Evolutionary conservation across 2,797 vertebrate genomes (phyloP), one percentile per base, ranked within the genome.

Genomic region (Anguilla anguilla): DNA sequence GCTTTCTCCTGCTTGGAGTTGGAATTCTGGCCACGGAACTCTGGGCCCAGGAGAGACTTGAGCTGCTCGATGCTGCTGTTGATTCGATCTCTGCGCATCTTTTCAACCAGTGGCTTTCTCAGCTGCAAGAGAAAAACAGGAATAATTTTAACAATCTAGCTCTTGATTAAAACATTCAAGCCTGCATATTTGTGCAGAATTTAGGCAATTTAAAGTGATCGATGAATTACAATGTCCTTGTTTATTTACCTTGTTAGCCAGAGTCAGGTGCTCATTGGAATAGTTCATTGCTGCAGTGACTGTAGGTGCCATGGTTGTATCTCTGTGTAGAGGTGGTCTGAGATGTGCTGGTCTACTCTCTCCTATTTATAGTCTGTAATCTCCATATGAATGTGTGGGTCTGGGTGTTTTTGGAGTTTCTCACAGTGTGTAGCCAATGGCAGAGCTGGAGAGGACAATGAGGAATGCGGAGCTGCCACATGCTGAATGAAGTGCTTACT

Each of bases 341-440:
- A 85, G 93, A 90, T 94, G 92, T 94, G 90, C 88, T 92, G 92
- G 43, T 86, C 86, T 64, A 64, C 92, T 89, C 91, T 87, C 93
- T 93, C 91, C 90, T 97, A 97, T 97, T 97, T 99, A 98, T 98
- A 97, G 88, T 0, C 91, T 4, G 88, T 25, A 92, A 94, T 95
- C 94, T 95, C 95, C 96, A 96, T 97, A 96, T 95, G 94, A 97
- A 97, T 96, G 96, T 96, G 95, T 98, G 97, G 96, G 97, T 96
- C 94, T 97, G 91, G 88, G 94, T 96, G 92, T 90, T 92, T 94
- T 94, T 93, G 90, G 93, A 96, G 94, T 96, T 99, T 99, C 98
- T 98, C 98, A 99, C 98, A 97, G 97, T 98, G 95, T 7, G 72
- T 85, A 92, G 94, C 98, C 97, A 98, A 98, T 98, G 93, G 90